Percentiles rank a stretch among this genome's conserved stretches.
phyloP scores from a whole-genome alignment of 2,888 invertebrate species.

The Drosophila ezoana region DNA sequence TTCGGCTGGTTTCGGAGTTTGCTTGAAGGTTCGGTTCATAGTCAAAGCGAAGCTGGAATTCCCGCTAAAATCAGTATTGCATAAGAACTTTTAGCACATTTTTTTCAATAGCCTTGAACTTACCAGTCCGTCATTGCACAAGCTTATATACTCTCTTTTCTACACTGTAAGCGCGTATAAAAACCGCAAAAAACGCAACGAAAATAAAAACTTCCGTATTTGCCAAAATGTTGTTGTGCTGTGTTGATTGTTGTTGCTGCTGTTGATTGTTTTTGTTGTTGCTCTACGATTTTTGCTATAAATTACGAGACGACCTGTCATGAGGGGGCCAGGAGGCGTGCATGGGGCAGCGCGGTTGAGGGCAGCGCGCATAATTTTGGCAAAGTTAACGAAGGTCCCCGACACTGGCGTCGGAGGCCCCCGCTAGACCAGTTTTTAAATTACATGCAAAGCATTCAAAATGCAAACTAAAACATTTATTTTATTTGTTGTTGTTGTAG shows the following conservation, averaged over 20 bases:
- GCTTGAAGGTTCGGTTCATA: no score
- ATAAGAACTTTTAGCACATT: no score
- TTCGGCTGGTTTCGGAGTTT: no score
- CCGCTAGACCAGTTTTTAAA: conserved; percentile 82
- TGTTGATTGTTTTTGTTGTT: conserved; percentile 14
- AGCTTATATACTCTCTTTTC: no score
- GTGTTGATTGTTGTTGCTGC: conserved; percentile 20
- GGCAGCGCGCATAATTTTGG: conserved; percentile 81
- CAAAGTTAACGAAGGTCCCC: conserved; percentile 79
- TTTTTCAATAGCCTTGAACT: no score
- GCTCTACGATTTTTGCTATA: conserved; percentile 52
- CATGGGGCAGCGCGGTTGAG: conserved; percentile 41
- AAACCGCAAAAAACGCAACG: conserved; percentile 46
- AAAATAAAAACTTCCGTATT: conserved; percentile 74
- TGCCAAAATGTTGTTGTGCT: conserved; percentile 50
- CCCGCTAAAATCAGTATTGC: no score
- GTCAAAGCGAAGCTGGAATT: no score
- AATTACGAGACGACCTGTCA: conserved; percentile 74
- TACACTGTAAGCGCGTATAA: no score
- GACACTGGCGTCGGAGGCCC: conserved; percentile 41
- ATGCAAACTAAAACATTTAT: conserved; percentile 80
- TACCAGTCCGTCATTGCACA: no score
- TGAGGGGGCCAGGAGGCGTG: conserved; percentile 15
- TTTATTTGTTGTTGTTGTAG: conserved; percentile 47
- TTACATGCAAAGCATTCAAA: conserved; percentile 82